Evolutionary conservation across 2,113 vertebrate species (phyloP).

Genomic region (Paraplagusia blochii): DNA sequence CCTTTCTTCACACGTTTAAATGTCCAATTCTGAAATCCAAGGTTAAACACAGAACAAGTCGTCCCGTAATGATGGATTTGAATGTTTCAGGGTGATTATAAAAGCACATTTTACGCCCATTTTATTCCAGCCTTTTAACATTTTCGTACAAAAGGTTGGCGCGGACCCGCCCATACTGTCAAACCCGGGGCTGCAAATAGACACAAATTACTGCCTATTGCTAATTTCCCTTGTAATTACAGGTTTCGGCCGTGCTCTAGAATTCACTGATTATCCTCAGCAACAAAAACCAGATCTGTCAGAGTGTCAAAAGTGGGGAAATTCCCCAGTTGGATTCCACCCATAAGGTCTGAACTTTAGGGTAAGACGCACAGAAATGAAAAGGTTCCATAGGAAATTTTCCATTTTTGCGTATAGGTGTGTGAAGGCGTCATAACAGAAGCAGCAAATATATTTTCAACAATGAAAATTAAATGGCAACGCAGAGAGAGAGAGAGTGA

Average conservation of each 20-base stretch:
- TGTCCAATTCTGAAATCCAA: neutral
- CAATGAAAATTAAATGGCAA: too few relatives aligned
- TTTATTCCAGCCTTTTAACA: slow-evolving; percentile 7
- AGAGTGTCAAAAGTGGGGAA: slow-evolving; percentile 46
- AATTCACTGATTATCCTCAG: slow-evolving; percentile 50
- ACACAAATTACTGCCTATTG: slow-evolving; percentile 53
- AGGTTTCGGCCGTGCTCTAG: slow-evolving; percentile 24
- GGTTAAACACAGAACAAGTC: neutral
- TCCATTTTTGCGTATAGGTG: neutral
- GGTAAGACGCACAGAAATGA: slow-evolving; percentile 6
- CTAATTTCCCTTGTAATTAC: slow-evolving; percentile 65
- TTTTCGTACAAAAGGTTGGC: slow-evolving; percentile 14
- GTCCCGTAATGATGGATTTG: neutral
- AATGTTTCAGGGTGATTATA: slow-evolving; percentile 7
- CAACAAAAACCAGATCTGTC: slow-evolving; percentile 54
- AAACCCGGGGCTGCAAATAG: slow-evolving; percentile 16
- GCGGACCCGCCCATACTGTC: slow-evolving; percentile 28
- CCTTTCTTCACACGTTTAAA: slow-evolving; percentile 4
- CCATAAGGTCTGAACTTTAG: slow-evolving; percentile 15
- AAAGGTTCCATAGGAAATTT: neutral
- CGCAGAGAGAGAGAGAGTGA: neutral
- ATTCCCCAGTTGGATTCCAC: slow-evolving; percentile 38
- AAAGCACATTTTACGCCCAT: slow-evolving; percentile 2
- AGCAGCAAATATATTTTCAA: too few relatives aligned
- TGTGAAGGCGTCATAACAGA: neutral